Base-by-base conservation (phyloP, 2,113 vertebrate species). In the Toxotes chatareus region DNA sequence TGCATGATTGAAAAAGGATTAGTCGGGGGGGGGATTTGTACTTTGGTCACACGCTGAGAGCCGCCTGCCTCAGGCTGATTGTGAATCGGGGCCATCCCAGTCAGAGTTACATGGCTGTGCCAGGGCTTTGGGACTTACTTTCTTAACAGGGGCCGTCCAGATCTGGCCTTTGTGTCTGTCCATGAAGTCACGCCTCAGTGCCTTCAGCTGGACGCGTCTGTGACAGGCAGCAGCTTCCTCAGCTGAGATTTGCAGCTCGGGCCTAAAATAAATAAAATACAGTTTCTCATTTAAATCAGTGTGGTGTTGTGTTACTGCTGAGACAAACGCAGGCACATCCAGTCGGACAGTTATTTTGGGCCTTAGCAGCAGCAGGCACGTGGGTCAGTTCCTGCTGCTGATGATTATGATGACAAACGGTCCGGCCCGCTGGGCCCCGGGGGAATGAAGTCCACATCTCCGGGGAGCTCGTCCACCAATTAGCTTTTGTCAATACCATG, bases 401-500 rank as follows among this genome's bases (percentile, higher is more conserved):
- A 91, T 70, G 79, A 85, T 92, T 84, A 95, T 84, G 85, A 93
- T 92, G 92, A 94, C 75, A 89, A 93, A 94, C 85, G 76, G 76
- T 86, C 66, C 51, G 46, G 64, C 77, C 68, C 51, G 78, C 76
- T 64, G 77, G 76, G 76, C 83, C 76, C 80, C 81, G 63, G 90
- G 89, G 89, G 92, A 90, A 92, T 86, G 82, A 89, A 85, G 89
- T 70, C 84, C 85, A 61, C 86, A 65, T 83, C 90, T 85, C 85
- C 81, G 89, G 91, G 86, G 93, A 27, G 94, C 90, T 89, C 75
- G 64, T 76, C 72, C 60, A 87, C 91, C 94, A 94, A 93, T 95
- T 93, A 96, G 94, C 94, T 95, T 92, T 92, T 88, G 94, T 96
- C 96, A 94, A 96, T 96, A 96, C 84, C 80, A 74, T 80, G 93